These are phyloP conservation scores for Molanna angustata DNA, from an alignment of 2,888 invertebrate genomes.

Conservation along the genomic window DNA sequence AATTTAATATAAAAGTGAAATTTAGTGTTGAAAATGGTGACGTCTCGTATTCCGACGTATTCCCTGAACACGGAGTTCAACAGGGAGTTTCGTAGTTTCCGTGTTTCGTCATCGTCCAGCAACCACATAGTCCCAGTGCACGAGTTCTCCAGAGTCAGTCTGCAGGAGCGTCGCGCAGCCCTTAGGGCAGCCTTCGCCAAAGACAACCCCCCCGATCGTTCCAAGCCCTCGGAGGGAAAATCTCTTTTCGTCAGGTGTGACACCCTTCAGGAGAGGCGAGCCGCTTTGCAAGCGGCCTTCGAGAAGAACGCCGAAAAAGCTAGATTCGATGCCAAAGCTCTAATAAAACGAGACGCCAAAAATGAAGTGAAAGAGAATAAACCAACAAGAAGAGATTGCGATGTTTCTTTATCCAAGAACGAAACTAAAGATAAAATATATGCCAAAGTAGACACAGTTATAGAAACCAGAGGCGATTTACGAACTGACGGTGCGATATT, in stretches of 20 bases:
- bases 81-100: conserved; percentile 59
- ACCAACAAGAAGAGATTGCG: conserved; percentile 11
- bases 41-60: conserved; percentile 62
- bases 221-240: conserved; percentile 40
- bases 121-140: conserved; percentile 58
- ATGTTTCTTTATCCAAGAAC: conserved; percentile 10
- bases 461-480: conserved; percentile 27
- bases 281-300: conserved; percentile 32
- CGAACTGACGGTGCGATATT: conserved; percentile 16
- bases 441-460: conserved; percentile 27
- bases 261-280: conserved; percentile 27
- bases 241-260: conserved; percentile 25
- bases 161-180: conserved; percentile 54
- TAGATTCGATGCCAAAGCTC: conserved; percentile 23
- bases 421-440: conserved; percentile 23
- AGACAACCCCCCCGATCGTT: conserved; percentile 41
- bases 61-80: conserved; percentile 62
- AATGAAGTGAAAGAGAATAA: conserved; percentile 8
- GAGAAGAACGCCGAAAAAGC: conserved; percentile 28
- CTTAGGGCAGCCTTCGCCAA: conserved; percentile 53
- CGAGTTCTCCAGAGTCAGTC: conserved; percentile 60
- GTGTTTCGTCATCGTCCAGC: conserved; percentile 53
- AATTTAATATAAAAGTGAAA: too few species aligned
- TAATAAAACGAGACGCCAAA: conserved; percentile 8
- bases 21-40: conserved; percentile 59